A percentile compares a stretch with the other conserved stretches of the same genome.
These are phyloP conservation scores for Serripes groenlandicus DNA, from an alignment of 2,888 invertebrate species.

Conservation along the genomic window DNA sequence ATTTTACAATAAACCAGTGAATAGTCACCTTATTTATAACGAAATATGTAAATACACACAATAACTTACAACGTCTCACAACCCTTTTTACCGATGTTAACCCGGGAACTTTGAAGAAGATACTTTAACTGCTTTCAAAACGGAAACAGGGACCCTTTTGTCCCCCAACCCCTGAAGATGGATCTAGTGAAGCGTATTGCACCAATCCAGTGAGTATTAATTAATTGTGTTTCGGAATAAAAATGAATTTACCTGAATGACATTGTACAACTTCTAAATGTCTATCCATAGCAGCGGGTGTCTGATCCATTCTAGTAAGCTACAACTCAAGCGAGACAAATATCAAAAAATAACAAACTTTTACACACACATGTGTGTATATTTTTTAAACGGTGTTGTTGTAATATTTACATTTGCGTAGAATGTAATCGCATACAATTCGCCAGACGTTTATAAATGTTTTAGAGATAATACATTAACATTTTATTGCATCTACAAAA, in stretches of 20 bases:
- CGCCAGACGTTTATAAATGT: no score
- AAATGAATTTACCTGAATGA: constrained; percentile 74
- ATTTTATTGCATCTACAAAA: no score
- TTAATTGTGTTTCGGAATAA: not conserved
- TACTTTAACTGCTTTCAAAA: not conserved
- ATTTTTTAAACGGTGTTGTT: constrained; percentile 32
- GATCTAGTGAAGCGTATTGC: constrained; percentile 2
- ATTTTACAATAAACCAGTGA: no score
- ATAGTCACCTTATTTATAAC: no score
- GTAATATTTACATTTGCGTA: not conserved
- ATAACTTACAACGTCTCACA: no score
- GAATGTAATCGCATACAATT: no score
- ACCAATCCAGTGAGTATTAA: not conserved
- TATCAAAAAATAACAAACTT: constrained; percentile 62
- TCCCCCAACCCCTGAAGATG: not conserved
- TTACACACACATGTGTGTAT: constrained; percentile 27
- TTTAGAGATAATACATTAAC: no score
- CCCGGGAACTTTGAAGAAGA: no score
- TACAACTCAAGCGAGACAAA: constrained; percentile 78
- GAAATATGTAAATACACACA: no score
- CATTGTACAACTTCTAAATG: constrained; percentile 82
- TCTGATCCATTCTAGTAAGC: constrained; percentile 74
- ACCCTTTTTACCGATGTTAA: no score
- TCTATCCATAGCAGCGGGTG: constrained; percentile 83
- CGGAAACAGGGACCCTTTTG: not conserved